These are phyloP conservation scores for Orthosia incerta DNA, from an alignment of 2,888 invertebrate genomes.

Conservation along the genomic window DNA sequence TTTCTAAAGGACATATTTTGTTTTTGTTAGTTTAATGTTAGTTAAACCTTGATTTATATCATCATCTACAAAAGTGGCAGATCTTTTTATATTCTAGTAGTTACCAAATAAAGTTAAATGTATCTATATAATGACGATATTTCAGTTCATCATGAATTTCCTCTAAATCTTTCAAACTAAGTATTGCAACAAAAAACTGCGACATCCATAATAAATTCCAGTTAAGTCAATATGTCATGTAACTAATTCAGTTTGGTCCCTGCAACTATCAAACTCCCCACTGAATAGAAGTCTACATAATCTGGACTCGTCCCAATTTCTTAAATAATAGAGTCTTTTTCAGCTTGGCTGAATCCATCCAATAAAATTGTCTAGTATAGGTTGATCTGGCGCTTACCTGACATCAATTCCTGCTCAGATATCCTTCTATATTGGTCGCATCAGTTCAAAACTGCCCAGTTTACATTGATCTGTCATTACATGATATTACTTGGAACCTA, in stretches of 20 bases:
- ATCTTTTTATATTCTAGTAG: not conserved
- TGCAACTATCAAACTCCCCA: not conserved
- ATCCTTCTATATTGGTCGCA: not conserved
- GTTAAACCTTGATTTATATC: not conserved
- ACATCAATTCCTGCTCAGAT: not conserved
- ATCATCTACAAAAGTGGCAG: not conserved
- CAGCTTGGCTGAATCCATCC: conserved; percentile 1
- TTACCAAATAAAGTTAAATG: not conserved
- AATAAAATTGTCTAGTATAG: not conserved
- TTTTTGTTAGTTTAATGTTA: conserved; percentile 16
- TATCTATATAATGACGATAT: not conserved
- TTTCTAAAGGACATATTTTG: conserved; percentile 15
- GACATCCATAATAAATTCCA: not conserved
- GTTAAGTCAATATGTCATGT: not conserved
- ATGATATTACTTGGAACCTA: not conserved
- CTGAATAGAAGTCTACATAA: not conserved
- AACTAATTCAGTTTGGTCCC: conserved; percentile 8
- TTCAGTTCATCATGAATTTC: too few relatives aligned
- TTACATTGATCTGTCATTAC: conserved; percentile 24
- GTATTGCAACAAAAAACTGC: not conserved
- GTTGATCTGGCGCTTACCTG: not conserved
- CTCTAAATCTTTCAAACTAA: not conserved
- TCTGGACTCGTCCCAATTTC: not conserved
- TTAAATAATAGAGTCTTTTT: not conserved
- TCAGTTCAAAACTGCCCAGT: conserved; percentile 25